These are phyloP conservation scores for Neolamprologus toae DNA, from an alignment of 2,113 vertebrate species.

Conservation along the genomic window DNA sequence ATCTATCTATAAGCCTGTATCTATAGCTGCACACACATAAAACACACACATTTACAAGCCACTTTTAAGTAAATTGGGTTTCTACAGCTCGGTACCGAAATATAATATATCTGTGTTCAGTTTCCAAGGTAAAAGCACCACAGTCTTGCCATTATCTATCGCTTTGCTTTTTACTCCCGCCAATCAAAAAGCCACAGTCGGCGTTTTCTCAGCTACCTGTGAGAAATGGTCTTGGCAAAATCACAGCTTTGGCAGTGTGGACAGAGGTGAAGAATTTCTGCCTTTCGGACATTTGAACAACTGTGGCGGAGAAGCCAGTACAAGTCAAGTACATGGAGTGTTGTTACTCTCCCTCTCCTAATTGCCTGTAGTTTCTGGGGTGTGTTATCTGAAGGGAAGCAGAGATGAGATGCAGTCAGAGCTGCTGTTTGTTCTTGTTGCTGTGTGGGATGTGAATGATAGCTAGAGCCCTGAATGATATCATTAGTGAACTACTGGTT, in stretches of 20 bases:
- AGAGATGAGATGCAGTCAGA: conserved; percentile 52
- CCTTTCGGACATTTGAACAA: conserved; percentile 30
- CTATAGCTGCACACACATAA: neutral
- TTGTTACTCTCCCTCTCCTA: conserved; percentile 48
- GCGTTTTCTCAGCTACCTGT: neutral
- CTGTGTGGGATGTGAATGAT: conserved; percentile 58
- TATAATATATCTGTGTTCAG: conserved; percentile 2
- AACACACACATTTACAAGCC: neutral
- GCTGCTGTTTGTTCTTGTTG: conserved; percentile 50
- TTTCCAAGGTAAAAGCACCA: neutral
- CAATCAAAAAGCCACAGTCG: conserved; percentile 12
- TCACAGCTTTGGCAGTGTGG: neutral
- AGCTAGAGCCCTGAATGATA: conserved; percentile 53
- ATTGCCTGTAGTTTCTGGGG: conserved; percentile 62
- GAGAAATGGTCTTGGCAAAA: neutral
- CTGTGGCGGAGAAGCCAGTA: conserved; percentile 8
- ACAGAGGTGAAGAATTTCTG: neutral
- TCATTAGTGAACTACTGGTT: conserved; percentile 56
- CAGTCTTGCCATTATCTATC: neutral
- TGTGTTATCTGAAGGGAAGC: conserved; percentile 38
- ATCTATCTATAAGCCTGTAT: neutral
- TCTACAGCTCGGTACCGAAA: neutral
- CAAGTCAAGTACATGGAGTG: conserved; percentile 22
- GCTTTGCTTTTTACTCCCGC: neutral
- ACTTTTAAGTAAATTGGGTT: neutral